A percentile compares a stretch with the other conserved stretches of the same genome.
phyloP scores from a whole-genome alignment of 2,797 vertebrate genomes.

The Tinamus major region DNA sequence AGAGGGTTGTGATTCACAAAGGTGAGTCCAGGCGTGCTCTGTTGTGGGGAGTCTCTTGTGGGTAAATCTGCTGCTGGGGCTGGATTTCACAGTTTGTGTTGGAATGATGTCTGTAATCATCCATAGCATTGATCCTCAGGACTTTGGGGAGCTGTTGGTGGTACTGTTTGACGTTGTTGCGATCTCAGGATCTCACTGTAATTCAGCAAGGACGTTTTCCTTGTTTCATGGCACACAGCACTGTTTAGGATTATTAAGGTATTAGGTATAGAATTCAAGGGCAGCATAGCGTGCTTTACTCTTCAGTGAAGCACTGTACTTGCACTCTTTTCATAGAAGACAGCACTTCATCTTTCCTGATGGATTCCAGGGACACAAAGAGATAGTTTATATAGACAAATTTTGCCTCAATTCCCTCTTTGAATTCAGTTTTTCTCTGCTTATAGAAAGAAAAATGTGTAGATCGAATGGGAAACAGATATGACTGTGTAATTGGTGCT shows the following conservation, averaged over 20 bases:
- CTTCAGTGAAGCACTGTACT: background rate
- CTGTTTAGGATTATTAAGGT: background rate
- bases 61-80: background rate
- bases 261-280: background rate
- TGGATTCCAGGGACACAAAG: background rate
- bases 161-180: background rate
- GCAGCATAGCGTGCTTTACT: background rate
- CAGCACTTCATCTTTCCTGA: background rate
- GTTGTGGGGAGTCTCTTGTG: background rate
- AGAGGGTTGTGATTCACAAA: conserved; percentile 74
- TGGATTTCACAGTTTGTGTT: background rate
- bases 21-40: conserved; percentile 71
- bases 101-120: background rate
- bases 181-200: background rate
- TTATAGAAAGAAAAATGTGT: background rate
- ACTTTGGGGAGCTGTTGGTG: background rate
- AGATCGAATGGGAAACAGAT: background rate
- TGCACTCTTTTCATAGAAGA: background rate
- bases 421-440: background rate
- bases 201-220: background rate
- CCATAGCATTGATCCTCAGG: background rate
- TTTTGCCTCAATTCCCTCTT: background rate
- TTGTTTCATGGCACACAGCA: background rate
- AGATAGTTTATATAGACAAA: background rate
- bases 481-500: background rate